phyloP scores from a whole-genome alignment of 2,797 vertebrate genomes.

The Sciurus carolinensis region DNA sequence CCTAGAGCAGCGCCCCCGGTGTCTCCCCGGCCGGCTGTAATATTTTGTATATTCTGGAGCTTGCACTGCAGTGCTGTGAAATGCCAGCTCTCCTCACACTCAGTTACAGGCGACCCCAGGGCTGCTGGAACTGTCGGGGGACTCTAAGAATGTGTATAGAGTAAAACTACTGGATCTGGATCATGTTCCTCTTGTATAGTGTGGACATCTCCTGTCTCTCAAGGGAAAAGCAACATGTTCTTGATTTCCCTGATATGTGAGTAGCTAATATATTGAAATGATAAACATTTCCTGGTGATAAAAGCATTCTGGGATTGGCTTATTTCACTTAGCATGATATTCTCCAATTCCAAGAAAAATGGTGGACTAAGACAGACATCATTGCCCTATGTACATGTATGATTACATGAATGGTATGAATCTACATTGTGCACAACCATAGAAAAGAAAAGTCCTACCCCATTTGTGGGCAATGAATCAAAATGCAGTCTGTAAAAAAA shows the following conservation, averaged over 20 bases:
- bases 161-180: background rate
- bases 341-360: too few relatives aligned
- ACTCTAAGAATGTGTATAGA: constrained; percentile 42
- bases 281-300: constrained; percentile 50
- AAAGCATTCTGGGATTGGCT: background rate
- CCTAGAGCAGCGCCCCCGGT: fast-evolving
- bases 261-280: constrained; percentile 57
- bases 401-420: too few relatives aligned
- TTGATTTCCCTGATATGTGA: background rate
- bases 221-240: background rate
- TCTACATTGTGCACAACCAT: too few relatives aligned
- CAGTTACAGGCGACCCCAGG: background rate
- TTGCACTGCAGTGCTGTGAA: fast-evolving
- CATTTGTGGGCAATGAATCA: too few relatives aligned
- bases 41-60: background rate
- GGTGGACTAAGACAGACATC: too few relatives aligned
- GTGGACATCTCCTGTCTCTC: constrained; percentile 29
- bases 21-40: background rate
- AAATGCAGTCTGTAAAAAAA: too few relatives aligned
- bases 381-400: too few relatives aligned
- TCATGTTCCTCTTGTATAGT: background rate
- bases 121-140: background rate
- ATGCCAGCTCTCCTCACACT: background rate
- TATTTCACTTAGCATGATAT: too few relatives aligned
- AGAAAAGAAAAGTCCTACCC: too few relatives aligned